phyloP scores from a whole-genome alignment of 2,888 invertebrate genomes.

The Caenorhabditis macrosperma region DNA sequence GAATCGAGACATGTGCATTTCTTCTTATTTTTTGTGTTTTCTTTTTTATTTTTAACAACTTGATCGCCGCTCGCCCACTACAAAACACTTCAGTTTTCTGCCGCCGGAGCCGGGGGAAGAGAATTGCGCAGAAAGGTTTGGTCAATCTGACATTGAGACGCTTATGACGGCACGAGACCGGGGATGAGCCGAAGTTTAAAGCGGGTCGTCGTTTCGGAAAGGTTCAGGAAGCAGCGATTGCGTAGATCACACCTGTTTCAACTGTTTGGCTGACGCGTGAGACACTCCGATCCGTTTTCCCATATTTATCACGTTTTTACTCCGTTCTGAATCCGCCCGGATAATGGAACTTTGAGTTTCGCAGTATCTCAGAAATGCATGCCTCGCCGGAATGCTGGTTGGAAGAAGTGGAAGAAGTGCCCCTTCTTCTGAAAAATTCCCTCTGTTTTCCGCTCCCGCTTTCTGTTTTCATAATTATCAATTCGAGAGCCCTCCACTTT shows the following conservation, averaged over 20 bases:
- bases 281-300: background rate
- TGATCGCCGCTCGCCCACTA: background rate
- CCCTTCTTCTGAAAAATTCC: too few relatives aligned
- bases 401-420: too few relatives aligned
- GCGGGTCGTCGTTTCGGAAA: background rate
- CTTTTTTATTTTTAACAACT: constrained; percentile 30
- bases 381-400: too few relatives aligned
- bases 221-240: constrained; percentile 15
- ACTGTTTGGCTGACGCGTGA: constrained; percentile 13
- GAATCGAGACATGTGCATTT: constrained; percentile 4
- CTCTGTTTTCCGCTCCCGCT: too few relatives aligned
- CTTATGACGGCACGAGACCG: constrained; percentile 43
- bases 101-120: background rate
- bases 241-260: background rate
- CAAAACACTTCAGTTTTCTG: constrained; percentile 28
- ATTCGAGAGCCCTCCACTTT: too few relatives aligned
- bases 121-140: constrained; percentile 40
- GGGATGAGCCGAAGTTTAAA: constrained; percentile 44
- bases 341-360: too few relatives aligned
- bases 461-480: too few relatives aligned
- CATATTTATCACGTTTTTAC: background rate
- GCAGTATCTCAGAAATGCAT: too few relatives aligned
- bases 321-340: too few relatives aligned
- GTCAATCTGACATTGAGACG: constrained; percentile 30
- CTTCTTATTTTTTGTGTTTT: constrained; percentile 21